A percentile compares a stretch with the other conserved stretches of the same genome.
phyloP scores from a whole-genome alignment of 2,888 invertebrate genomes.

The Zelleria hepariella region DNA sequence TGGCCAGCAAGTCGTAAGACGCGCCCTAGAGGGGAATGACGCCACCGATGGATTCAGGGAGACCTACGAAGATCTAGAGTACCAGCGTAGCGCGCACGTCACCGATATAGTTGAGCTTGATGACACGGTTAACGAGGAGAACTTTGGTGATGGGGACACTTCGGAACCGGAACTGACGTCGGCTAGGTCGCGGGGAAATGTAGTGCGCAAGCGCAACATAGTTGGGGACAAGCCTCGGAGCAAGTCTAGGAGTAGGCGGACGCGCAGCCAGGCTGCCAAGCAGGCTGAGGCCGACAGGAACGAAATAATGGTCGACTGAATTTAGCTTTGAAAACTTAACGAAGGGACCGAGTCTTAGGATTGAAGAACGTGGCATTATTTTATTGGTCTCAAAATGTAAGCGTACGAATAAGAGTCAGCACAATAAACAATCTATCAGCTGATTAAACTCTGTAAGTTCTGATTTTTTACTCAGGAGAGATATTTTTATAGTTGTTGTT shows the following conservation, averaged over 20 bases:
- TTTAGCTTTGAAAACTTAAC: slow-evolving; percentile 6
- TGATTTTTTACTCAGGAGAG: too few relatives aligned
- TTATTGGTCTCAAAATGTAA: too few relatives aligned
- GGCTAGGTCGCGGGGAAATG: slow-evolving; percentile 53
- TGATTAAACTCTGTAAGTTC: too few relatives aligned
- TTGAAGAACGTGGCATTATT: too few relatives aligned
- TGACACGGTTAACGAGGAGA: slow-evolving; percentile 20
- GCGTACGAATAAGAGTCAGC: too few relatives aligned
- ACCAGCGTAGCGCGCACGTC: slow-evolving; percentile 32
- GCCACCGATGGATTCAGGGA: slow-evolving; percentile 45
- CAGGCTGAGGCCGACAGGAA: slow-evolving; percentile 29
- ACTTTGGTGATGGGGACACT: slow-evolving; percentile 30
- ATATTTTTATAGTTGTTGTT: too few relatives aligned
- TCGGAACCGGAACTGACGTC: slow-evolving; percentile 40
- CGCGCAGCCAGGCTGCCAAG: slow-evolving; percentile 49
- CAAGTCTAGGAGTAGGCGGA: slow-evolving; percentile 53
- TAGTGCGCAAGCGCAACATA: slow-evolving; percentile 47
- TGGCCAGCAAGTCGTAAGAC: slow-evolving; percentile 30
- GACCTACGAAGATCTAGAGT: slow-evolving; percentile 45
- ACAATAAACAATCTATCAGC: too few relatives aligned
- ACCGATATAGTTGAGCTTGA: slow-evolving; percentile 56
- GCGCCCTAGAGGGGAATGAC: slow-evolving; percentile 40
- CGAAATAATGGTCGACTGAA: slow-evolving; percentile 45
- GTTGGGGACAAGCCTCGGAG: slow-evolving; percentile 52
- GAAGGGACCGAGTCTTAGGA: slow-evolving; percentile 11